Conservation (phyloP, 2,797 vertebrate species). For the Arctocebus calabarensis region DNA sequence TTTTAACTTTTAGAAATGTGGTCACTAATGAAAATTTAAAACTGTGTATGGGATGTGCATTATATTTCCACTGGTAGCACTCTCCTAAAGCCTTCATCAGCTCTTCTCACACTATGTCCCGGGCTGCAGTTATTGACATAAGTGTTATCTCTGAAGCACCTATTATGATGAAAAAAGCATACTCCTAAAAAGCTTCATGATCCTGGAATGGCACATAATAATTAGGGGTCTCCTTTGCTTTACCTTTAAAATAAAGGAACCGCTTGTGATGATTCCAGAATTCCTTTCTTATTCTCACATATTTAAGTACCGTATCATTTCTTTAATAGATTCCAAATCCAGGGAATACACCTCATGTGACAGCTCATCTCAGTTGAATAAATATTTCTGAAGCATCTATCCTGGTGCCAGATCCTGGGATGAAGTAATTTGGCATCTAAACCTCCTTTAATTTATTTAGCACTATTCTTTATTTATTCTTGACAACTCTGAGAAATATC, state of each 20-base stretch:
- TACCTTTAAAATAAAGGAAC: not conserved
- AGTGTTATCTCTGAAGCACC: not conserved
- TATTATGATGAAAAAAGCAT: not conserved
- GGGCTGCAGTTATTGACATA: not conserved
- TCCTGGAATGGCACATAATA: not conserved
- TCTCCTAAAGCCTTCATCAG: not conserved
- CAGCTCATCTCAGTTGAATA: not conserved
- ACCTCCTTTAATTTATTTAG: not conserved
- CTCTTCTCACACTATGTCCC: not conserved
- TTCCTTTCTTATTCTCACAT: not conserved
- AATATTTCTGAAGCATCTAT: not conserved
- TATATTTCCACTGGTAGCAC: not conserved
- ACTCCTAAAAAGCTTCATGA: not conserved
- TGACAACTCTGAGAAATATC: not conserved
- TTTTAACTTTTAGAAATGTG: not conserved
- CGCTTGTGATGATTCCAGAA: not conserved
- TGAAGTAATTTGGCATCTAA: not conserved
- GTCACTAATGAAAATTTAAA: not conserved
- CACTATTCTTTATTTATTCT: conserved; percentile 20
- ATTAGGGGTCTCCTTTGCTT: not conserved
- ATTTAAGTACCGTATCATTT: conserved; percentile 22
- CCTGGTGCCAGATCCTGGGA: not conserved
- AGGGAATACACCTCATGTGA: not conserved
- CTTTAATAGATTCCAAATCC: not conserved
- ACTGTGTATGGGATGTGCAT: not conserved